Conservation (phyloP, 2,113 vertebrate species). For the Brevimyrus niger region DNA sequence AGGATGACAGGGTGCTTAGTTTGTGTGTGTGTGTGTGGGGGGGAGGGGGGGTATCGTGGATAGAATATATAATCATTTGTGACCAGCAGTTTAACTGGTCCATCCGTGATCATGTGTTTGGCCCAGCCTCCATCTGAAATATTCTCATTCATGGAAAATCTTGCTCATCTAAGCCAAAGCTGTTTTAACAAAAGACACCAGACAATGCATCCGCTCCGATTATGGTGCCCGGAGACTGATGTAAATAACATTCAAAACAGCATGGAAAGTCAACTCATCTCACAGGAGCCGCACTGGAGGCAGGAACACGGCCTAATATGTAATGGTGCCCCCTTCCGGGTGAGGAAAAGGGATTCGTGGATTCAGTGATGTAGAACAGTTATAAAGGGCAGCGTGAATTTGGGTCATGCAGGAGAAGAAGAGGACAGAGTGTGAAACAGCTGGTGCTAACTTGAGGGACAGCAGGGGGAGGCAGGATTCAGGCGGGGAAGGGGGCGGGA, state of each 20-base stretch:
- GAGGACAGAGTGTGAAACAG: constrained; percentile 7
- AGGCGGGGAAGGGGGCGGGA: neutral
- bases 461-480: neutral
- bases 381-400: constrained; percentile 18
- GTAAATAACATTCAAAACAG: constrained; percentile 16
- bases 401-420: constrained; percentile 9
- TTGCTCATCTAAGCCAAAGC: neutral
- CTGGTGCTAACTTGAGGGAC: neutral
- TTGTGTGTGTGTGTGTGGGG: neutral
- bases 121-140: neutral
- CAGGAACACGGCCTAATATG: neutral
- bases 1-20: neutral
- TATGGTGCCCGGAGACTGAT: neutral
- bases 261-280: neutral
- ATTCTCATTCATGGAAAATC: neutral
- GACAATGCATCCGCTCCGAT: neutral
- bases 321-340: neutral
- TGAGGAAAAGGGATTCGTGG: neutral
- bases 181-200: neutral
- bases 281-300: neutral
- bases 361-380: constrained; percentile 20
- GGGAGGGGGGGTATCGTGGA: neutral
- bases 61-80: neutral
- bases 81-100: neutral
- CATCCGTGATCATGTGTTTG: neutral